Evolutionary conservation across 2,797 vertebrate genomes (phyloP), one percentile per base, ranked within the genome.

Genomic region (Coregonus ussuriensis): DNA sequence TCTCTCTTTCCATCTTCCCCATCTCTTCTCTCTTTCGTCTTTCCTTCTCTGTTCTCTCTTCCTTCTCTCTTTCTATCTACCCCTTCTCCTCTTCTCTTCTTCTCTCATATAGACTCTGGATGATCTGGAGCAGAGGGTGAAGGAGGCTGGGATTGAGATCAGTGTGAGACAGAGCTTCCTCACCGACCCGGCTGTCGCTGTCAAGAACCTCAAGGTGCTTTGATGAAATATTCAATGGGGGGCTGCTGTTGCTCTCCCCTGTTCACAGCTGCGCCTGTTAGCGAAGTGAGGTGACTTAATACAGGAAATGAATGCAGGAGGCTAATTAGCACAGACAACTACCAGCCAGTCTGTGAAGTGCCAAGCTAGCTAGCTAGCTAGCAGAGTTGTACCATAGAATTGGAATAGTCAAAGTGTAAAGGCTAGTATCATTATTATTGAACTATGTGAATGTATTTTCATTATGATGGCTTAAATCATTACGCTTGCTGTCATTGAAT

Each of bases 141-240:
- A 96, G 86, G 97, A 98, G 85, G 97, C 97, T 1, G 96, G 95
- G 21, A 96, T 98, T 6, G 97, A 98, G 92, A 98, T 98, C 89
- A 98, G 96, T 29, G 97, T 98, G 86, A 94, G 97, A 25, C 97
- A 98, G 90, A 98, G 97, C 82, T 98, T 98, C 92, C 97, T 98
- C 88, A 97, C 96, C 0, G 97, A 98, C 87, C 97, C 97, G 41
- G 94, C 96, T 2, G 96, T 98, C 1, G 96, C 97, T 1, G 97
- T 98, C 78, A 96, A 97, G 85, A 98, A 98, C 92, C 96, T 98
- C 75, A 98, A 98, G 97, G 97, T 98, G 88, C 88, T 88, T 93
- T 91, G 89, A 92, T 92, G 83, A 91, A 91, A 90, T 90, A 91
- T 91, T 92, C 89, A 79, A 86, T 88, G 89, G 86, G 85, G 86